Conservation (phyloP, 2,113 vertebrate species). For the Sakesphorus luctuosus region DNA sequence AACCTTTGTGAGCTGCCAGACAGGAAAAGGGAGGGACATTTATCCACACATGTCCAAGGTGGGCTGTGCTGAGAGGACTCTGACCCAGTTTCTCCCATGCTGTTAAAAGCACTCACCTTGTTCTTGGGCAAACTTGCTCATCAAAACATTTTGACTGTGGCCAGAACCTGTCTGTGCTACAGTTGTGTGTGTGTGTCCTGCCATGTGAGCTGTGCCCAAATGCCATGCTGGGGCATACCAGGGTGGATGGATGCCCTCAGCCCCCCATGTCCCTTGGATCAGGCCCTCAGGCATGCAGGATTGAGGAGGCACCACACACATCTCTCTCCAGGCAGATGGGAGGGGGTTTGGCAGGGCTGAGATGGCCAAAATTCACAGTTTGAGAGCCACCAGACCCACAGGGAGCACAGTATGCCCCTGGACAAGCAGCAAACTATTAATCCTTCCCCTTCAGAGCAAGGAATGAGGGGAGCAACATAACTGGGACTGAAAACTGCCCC, state of each 20-base stretch:
- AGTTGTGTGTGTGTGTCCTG: background rate
- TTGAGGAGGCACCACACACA: background rate
- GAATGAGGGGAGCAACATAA: accelerated
- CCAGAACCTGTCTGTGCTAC: background rate
- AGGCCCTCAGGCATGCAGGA: background rate
- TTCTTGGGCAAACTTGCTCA: background rate
- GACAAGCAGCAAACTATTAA: background rate
- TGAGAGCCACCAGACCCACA: background rate
- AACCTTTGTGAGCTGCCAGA: background rate
- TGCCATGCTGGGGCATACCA: background rate
- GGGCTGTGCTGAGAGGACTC: background rate
- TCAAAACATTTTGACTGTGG: accelerated
- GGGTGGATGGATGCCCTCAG: background rate
- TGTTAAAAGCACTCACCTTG: background rate
- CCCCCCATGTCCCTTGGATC: background rate
- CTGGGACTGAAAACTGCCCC: background rate
- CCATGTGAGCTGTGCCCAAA: background rate
- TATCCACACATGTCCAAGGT: accelerated
- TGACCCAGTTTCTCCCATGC: background rate
- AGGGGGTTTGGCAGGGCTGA: background rate
- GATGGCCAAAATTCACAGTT: background rate
- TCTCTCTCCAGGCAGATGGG: background rate
- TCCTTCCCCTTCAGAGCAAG: background rate
- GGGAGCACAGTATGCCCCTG: background rate
- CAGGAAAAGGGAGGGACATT: background rate